These are phyloP conservation scores for Papilio aristodemus DNA, from an alignment of 1,140 invertebrate genomes.

Conservation along the genomic window DNA sequence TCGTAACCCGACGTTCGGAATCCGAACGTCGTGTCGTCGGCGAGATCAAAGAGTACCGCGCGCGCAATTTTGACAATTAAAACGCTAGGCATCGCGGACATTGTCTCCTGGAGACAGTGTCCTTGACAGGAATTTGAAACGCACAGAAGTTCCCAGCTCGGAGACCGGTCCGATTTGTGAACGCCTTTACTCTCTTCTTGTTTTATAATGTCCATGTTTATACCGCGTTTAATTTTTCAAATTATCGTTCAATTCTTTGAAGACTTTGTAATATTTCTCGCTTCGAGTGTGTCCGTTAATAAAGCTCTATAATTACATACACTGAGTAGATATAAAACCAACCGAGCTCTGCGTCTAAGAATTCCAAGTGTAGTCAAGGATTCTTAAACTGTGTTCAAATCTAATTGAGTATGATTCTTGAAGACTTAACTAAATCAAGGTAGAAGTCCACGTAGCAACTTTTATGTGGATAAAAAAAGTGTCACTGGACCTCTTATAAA, in stretches of 20 bases:
- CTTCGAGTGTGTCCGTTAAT: background rate
- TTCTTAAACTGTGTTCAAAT: no score
- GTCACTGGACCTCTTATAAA: no score
- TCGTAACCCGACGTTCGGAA: slow-evolving; percentile 22
- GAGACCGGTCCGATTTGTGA: slow-evolving; percentile 39
- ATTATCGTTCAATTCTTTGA: slow-evolving; percentile 3
- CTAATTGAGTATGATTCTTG: no score
- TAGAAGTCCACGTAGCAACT: no score
- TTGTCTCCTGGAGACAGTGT: slow-evolving; percentile 57
- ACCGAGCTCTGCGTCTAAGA: background rate
- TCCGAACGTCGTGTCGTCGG: slow-evolving; percentile 42
- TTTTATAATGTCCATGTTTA: background rate
- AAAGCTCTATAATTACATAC: background rate
- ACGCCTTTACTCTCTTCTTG: background rate
- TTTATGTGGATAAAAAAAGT: no score
- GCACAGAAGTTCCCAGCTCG: slow-evolving; percentile 26
- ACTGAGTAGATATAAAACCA: background rate
- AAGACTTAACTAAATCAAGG: no score
- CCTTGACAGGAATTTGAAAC: slow-evolving; percentile 68
- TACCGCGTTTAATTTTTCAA: background rate
- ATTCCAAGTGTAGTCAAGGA: no score
- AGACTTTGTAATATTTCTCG: background rate
- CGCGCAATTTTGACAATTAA: slow-evolving; percentile 73
- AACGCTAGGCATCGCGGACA: slow-evolving; percentile 63
- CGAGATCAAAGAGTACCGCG: slow-evolving; percentile 55